A percentile compares a stretch with the other conserved stretches of the same genome.
Evolutionary conservation across 2,113 vertebrate species (phyloP).

Genomic region (Erpornis zantholeuca): DNA sequence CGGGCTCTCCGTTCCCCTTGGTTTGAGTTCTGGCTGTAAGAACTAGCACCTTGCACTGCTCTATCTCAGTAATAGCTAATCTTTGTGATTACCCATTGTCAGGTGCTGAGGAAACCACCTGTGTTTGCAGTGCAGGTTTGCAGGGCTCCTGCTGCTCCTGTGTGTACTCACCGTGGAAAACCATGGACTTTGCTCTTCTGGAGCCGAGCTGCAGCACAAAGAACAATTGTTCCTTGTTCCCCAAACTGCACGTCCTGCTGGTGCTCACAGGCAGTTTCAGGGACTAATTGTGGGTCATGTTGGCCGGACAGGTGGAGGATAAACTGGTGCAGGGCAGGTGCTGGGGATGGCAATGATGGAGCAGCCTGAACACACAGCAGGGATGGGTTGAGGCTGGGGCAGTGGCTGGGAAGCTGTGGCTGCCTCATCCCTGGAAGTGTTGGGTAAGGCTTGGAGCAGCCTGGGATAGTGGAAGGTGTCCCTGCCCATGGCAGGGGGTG

Average conservation of each 20-base stretch:
- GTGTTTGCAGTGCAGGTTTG: background rate
- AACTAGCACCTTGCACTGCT: background rate
- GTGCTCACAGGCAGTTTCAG: fast-evolving
- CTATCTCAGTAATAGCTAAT: background rate
- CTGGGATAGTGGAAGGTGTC: background rate
- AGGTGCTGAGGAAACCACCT: background rate
- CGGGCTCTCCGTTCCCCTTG: fast-evolving
- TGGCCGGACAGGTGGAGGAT: background rate
- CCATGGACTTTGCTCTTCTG: slow-evolving; percentile 6
- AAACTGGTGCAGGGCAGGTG: background rate
- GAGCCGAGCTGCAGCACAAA: background rate
- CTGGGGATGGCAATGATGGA: fast-evolving
- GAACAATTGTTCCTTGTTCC: background rate
- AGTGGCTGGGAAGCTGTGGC: background rate
- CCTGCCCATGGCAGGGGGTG: background rate
- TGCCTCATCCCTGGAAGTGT: background rate
- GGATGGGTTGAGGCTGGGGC: background rate
- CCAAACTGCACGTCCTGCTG: background rate
- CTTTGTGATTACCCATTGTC: background rate
- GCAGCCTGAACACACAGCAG: fast-evolving
- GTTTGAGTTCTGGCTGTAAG: background rate
- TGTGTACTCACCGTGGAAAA: background rate
- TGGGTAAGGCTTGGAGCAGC: background rate
- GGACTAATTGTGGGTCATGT: fast-evolving
- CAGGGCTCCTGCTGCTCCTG: background rate